Evolutionary conservation across 2,113 vertebrate species (phyloP), one percentile per base, ranked within the genome.

Genomic region (Rhabdornis inornatus): DNA sequence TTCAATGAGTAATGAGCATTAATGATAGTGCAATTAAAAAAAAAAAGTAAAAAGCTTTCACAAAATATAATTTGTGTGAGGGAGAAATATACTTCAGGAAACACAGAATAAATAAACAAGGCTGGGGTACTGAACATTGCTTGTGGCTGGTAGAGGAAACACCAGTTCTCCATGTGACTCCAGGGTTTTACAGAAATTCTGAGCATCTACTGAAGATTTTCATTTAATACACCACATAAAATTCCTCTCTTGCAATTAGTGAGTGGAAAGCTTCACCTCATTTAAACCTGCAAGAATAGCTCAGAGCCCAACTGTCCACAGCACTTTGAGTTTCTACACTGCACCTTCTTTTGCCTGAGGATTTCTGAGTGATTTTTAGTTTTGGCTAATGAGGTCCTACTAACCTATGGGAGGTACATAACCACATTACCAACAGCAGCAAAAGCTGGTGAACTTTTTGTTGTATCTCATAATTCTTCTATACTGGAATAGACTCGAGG

Each of bases 241-340:
- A 17, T 63, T 90, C 37, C 40, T 82, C 57, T 89, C 75, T n/a
- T 68, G 55, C 42, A 83, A 79, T 94, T 90, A 95, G 68, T 2
- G 20, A 95, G n/a, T 47, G 57, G 44, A 90, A 89, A 75, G 35
- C 22, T 79, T 94, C 74, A 87, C 86, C 71, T 92, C 90, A 78
- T 66, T 55, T 55, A 76, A 95, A 94, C 70, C 40, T 71, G 30
- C 12, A 49, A 76, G 64, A 42, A 74, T 40, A 52, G 79, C 80
- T 18, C 52, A 63, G 35, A 91, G 79, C 53, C 85, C 3, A 0
- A 92, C 47, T 37, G 53, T 74, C 31, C 72, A 94, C 65, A 81
- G 72, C 1, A 3, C 77, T 77, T 0, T 18, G 63, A 45, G 80
- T 10, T 84, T 72, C 72, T 66, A 19, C 42, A 33, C 57, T 59